Evolutionary conservation across 2,888 invertebrate genomes (phyloP).

Genomic region (Melolontha melolontha): DNA sequence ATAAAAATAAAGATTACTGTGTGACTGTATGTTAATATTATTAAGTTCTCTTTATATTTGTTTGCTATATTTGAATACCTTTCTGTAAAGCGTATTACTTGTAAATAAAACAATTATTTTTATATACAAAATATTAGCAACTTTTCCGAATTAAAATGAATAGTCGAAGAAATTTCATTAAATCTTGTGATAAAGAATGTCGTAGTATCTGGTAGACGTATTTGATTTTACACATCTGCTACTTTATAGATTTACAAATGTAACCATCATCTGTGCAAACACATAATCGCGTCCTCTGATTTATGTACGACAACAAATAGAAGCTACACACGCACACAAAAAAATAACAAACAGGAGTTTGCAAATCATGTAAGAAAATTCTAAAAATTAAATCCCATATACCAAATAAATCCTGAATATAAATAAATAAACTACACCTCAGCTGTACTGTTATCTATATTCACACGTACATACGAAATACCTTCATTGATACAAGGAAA

Average conservation of each 20-base stretch:
- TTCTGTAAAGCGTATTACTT: too few species aligned
- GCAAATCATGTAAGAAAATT: slow-evolving; percentile 28
- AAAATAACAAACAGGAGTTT: slow-evolving; percentile 31
- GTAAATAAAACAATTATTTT: too few species aligned
- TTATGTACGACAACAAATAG: slow-evolving; percentile 35
- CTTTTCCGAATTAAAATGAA: too few species aligned
- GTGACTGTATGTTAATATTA: too few species aligned
- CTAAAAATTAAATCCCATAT: slow-evolving; percentile 18
- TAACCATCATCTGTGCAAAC: slow-evolving; percentile 36
- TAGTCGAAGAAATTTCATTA: neutral
- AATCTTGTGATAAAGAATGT: neutral
- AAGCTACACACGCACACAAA: slow-evolving; percentile 12
- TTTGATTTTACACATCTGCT: slow-evolving; percentile 33
- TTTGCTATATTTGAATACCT: too few species aligned
- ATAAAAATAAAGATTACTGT: too few species aligned
- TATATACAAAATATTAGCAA: too few species aligned
- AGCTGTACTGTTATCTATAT: neutral
- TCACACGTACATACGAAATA: slow-evolving; percentile 8
- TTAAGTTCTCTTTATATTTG: too few species aligned
- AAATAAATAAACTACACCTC: slow-evolving; percentile 8
- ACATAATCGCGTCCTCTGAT: slow-evolving; percentile 25
- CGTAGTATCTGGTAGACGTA: neutral
- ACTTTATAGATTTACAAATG: slow-evolving; percentile 30
- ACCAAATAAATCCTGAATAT: slow-evolving; percentile 10
- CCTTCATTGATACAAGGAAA: slow-evolving; percentile 13